A percentile compares a stretch with the other conserved stretches of the same genome.
These are phyloP conservation scores for Ailuropoda melanoleuca DNA, from an alignment of 2,113 vertebrate species.

Conservation along the genomic window DNA sequence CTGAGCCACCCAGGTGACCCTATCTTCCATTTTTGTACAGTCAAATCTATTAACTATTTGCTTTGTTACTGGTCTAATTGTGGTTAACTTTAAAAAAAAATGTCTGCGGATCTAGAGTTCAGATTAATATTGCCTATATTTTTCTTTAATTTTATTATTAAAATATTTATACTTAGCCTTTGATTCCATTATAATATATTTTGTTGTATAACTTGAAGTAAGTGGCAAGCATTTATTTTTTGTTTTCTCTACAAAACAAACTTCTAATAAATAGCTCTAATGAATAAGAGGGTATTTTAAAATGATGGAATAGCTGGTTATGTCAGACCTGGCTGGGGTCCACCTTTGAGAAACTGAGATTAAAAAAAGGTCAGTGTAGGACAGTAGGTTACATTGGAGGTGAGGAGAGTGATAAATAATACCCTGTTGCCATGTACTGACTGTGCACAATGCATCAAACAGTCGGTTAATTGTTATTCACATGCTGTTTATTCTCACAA, in stretches of 20 bases:
- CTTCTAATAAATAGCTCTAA: background rate
- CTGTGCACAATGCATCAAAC: background rate
- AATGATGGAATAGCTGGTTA: background rate
- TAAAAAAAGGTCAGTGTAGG: background rate
- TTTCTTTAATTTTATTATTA: slow-evolving; percentile 7
- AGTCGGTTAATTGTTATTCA: background rate
- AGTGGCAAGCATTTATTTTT: background rate
- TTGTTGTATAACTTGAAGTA: background rate
- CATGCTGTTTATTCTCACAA: background rate
- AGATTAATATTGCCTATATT: background rate
- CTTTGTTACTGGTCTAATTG: background rate
- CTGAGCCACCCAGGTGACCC: background rate
- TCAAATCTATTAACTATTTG: background rate
- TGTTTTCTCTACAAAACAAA: background rate
- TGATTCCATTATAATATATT: background rate
- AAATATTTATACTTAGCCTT: slow-evolving; percentile 4
- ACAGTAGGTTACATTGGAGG: background rate
- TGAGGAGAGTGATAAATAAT: background rate
- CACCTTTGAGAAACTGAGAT: background rate
- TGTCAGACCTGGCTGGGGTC: background rate
- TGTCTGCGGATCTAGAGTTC: background rate
- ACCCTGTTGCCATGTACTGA: background rate
- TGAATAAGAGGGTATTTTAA: background rate
- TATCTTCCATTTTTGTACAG: background rate
- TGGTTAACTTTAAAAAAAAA: background rate